Conservation (phyloP, 2,113 vertebrate genomes). For the Mustela nigripes region DNA sequence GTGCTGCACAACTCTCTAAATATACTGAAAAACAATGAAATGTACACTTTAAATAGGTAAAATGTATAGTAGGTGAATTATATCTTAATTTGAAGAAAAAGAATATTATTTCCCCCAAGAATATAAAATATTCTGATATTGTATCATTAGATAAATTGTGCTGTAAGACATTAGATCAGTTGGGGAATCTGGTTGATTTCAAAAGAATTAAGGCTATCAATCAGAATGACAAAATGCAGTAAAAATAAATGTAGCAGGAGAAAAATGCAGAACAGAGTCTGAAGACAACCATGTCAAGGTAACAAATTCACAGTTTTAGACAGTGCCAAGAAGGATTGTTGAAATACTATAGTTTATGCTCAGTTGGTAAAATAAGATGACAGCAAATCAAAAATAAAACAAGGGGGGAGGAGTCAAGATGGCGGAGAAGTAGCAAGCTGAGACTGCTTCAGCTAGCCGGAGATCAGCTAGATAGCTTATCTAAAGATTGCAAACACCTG, state of each 20-base stretch:
- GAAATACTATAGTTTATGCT: conserved; percentile 2
- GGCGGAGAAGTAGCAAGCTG: no score
- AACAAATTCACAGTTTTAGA: conserved; percentile 12
- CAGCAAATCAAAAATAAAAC: neutral
- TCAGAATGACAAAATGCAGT: neutral
- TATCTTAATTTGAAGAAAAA: neutral
- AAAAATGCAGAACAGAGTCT: neutral
- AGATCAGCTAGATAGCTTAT: no score
- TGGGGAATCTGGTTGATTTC: neutral
- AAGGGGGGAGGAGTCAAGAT: neutral
- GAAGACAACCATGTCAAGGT: neutral
- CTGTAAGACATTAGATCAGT: neutral
- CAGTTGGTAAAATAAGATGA: neutral
- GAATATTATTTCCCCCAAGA: neutral
- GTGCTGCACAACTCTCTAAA: neutral
- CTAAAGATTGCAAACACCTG: no score
- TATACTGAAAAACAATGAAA: neutral
- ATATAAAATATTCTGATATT: neutral
- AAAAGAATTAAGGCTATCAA: neutral
- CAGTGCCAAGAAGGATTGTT: neutral
- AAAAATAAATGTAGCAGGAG: neutral
- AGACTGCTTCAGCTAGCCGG: no score
- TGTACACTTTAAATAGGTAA: neutral
- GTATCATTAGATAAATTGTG: neutral
- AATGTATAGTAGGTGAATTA: neutral